Percentiles rank a stretch among this genome's conserved stretches.
These are phyloP conservation scores for Graphium colonna DNA, from an alignment of 2,888 invertebrate species.

Conservation along the genomic window DNA sequence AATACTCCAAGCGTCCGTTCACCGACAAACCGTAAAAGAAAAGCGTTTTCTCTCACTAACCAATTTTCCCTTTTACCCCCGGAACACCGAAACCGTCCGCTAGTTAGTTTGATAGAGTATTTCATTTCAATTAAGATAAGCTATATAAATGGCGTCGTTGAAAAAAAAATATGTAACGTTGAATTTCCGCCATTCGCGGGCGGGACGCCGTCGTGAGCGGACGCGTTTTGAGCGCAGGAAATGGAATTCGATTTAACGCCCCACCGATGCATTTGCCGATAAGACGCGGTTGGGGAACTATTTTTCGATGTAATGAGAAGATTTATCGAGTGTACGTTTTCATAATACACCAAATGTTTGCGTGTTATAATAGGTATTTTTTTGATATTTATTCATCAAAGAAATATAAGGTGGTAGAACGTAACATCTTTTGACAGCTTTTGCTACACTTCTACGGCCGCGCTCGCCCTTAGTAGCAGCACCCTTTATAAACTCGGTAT, in stretches of 20 bases:
- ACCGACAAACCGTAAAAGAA: background rate
- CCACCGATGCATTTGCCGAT: constrained; percentile 10
- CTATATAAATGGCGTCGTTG: constrained; percentile 15
- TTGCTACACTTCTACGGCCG: too few species aligned
- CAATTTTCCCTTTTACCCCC: background rate
- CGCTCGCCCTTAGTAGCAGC: too few species aligned
- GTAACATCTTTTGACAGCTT: too few species aligned
- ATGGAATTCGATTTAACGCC: constrained; percentile 21
- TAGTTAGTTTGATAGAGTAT: constrained; percentile 12
- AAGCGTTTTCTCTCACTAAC: background rate
- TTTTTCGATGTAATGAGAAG: background rate
- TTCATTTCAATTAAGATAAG: constrained; percentile 22
- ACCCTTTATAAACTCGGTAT: too few species aligned
- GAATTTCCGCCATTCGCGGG: constrained; percentile 25
- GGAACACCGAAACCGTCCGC: background rate
- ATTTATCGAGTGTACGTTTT: background rate
- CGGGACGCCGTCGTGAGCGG: constrained; percentile 14
- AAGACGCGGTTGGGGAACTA: constrained; percentile 8
- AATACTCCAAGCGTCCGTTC: too few species aligned
- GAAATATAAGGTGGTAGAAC: too few species aligned
- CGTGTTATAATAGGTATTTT: too few species aligned
- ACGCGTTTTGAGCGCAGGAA: constrained; percentile 23
- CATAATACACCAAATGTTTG: too few species aligned
- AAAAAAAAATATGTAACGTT: constrained; percentile 19
- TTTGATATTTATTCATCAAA: too few species aligned